Conservation (phyloP, 2,888 invertebrate species). For the Orchesella flavescens region DNA sequence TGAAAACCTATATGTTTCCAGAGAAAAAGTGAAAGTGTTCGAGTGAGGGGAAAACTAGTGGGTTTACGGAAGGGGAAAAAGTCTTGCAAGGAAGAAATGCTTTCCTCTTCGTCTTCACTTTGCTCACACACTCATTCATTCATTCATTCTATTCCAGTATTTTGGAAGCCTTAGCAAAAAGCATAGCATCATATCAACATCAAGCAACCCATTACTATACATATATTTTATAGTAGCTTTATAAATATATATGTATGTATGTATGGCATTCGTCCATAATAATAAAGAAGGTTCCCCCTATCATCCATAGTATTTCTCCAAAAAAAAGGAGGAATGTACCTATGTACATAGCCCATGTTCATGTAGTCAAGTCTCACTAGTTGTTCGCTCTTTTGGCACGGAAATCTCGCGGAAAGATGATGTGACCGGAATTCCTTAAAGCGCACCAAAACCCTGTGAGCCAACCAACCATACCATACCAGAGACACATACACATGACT, state of each 20-base stretch:
- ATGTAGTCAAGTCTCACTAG: conserved; percentile 66
- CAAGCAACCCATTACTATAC: too few relatives aligned
- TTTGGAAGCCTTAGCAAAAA: too few relatives aligned
- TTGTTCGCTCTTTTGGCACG: conserved; percentile 72
- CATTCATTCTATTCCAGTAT: conserved; percentile 43
- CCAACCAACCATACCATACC: conserved; percentile 59
- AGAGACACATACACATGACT: conserved; percentile 58
- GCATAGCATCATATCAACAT: too few relatives aligned
- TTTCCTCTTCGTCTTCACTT: conserved; percentile 52
- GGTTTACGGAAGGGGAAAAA: conserved; percentile 64
- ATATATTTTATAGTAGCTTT: too few relatives aligned
- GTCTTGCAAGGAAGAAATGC: conserved; percentile 58
- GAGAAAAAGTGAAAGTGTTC: conserved; percentile 59
- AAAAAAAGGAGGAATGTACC: conserved; percentile 27
- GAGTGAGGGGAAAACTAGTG: conserved; percentile 64
- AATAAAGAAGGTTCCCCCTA: background rate
- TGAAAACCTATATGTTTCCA: background rate
- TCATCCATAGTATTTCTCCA: conserved; percentile 15
- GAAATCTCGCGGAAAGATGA: conserved; percentile 72
- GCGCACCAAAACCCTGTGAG: conserved; percentile 66
- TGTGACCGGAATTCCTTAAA: conserved; percentile 72
- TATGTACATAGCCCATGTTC: conserved; percentile 31
- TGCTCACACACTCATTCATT: conserved; percentile 38
- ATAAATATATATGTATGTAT: too few relatives aligned
- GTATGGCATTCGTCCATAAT: too few relatives aligned